Evolutionary conservation across 1,140 invertebrate species (phyloP), one percentile per base, ranked within the genome.

Genomic region (Saxidomus purpurata): DNA sequence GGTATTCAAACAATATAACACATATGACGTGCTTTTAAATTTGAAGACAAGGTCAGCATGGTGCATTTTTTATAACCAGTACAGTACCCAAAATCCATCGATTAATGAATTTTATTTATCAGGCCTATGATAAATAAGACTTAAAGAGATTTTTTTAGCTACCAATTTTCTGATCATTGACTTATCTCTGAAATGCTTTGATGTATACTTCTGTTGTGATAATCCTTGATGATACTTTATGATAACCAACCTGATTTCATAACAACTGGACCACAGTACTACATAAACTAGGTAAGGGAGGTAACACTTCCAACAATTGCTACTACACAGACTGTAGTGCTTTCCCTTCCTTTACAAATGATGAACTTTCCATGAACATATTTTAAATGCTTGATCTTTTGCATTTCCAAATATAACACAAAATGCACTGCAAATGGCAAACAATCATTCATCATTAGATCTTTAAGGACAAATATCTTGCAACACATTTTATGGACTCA

Each of bases 131-230:
- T 63, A 63, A 63, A n/a, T 22, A n/a, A 25, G 8, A n/a, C 59
- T 28, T 63, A 71, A 38, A 76, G 38, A 34, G 49, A 52, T 31
- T n/a, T n/a, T n/a, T n/a, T n/a, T n/a, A n/a, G 34, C n/a, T 55
- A 79, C 31, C 31, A 31, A 59, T 79, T 55, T 79, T 59, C 31
- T 79, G 28, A 79, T 52, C 43, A 79, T 79, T 79, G 43, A 55
- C 28, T 79, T 79, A 79, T 79, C 76, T 52, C n/a, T 34, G n/a
- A 28, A 9, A 79, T 9, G 1, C 47, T 79, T 79, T 79, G 76
- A 79, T 79, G 76, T 79, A 34, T 55, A 0, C 15, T 31, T 52
- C 47, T 79, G 76, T 36, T 25, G 47, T 59, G 25, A 1, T 55
- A 17, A 79, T 55, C 28, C 49, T 52, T 49, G 0, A 19, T 31